Conservation (phyloP, 2,888 invertebrate species). For the Chymomyza fuscimana region DNA sequence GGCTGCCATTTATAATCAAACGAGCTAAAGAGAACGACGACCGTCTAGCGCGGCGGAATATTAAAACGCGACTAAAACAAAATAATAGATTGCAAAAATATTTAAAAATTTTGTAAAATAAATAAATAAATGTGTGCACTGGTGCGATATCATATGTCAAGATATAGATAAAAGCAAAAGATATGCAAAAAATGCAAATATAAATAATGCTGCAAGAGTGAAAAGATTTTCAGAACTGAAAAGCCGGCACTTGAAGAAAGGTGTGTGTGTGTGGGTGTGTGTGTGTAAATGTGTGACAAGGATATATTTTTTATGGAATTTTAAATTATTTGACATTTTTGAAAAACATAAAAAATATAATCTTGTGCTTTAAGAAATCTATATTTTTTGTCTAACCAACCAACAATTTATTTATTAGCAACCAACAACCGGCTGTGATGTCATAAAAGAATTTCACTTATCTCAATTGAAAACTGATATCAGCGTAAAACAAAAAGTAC, state of each 20-base stretch:
- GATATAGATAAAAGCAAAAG: conserved; percentile 53
- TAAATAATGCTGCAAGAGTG: conserved; percentile 41
- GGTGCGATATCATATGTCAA: conserved; percentile 48
- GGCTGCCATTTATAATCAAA: conserved; percentile 57
- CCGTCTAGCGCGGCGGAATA: conserved; percentile 63
- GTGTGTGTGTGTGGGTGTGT: conserved; percentile 39
- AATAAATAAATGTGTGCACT: conserved; percentile 42
- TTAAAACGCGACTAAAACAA: conserved; percentile 53
- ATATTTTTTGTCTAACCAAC: neutral
- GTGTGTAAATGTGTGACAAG: conserved; percentile 21
- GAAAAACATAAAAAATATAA: neutral
- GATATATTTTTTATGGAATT: conserved; percentile 10
- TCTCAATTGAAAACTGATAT: conserved; percentile 40
- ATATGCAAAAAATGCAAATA: conserved; percentile 14
- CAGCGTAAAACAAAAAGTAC: conserved; percentile 11
- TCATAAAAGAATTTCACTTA: conserved; percentile 53
- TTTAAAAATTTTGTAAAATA: conserved; percentile 37
- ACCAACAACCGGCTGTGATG: conserved; percentile 38
- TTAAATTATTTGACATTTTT: neutral
- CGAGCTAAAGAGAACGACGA: conserved; percentile 56
- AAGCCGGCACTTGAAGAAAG: conserved; percentile 50
- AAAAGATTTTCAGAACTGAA: neutral
- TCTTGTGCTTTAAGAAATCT: neutral
- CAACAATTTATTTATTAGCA: neutral
- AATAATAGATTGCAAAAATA: conserved; percentile 22